A percentile compares a stretch with the other conserved stretches of the same genome.
These are phyloP conservation scores for Hiodon tergisus DNA, from an alignment of 2,113 vertebrate species.

Conservation along the genomic window DNA sequence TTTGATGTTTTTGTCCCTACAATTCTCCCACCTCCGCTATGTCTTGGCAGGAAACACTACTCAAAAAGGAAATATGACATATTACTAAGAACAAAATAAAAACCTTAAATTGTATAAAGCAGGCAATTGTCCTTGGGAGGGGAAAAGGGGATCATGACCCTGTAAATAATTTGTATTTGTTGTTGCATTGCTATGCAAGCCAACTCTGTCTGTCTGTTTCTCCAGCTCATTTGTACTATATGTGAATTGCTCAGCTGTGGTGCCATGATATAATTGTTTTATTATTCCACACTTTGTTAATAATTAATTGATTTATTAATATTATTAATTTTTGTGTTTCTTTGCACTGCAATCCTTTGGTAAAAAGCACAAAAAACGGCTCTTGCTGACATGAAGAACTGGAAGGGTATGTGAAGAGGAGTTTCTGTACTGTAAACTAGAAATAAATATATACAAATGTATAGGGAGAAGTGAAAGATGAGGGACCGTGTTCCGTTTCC, in stretches of 20 bases:
- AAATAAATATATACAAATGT: constrained; percentile 71
- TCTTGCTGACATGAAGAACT: constrained; percentile 96
- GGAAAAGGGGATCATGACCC: constrained; percentile 71
- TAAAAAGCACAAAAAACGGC: constrained; percentile 99
- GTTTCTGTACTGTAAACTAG: constrained; percentile 88
- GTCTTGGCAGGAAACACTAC: constrained; percentile 67
- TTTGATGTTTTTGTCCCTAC: constrained; percentile 75
- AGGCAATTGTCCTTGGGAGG: constrained; percentile 57
- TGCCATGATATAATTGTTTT: constrained; percentile 95
- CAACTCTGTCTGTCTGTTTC: constrained; percentile 84
- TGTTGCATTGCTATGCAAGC: constrained; percentile 99
- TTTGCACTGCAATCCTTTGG: constrained; percentile 99
- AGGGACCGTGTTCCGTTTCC: background rate
- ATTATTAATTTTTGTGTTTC: constrained; percentile 63
- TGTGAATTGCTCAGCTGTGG: constrained; percentile 97
- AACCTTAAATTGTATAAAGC: constrained; percentile 33
- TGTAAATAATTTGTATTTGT: constrained; percentile 96
- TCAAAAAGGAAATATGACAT: constrained; percentile 51
- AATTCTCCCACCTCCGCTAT: constrained; percentile 79
- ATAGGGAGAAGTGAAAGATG: constrained; percentile 69
- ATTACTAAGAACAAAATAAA: constrained; percentile 43
- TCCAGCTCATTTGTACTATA: constrained; percentile 96
- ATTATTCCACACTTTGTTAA: constrained; percentile 85
- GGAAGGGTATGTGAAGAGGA: constrained; percentile 87
- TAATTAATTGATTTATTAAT: constrained; percentile 59